Base-by-base conservation (phyloP, 1,140 invertebrate genomes). In the Brachionus sp. region DNA sequence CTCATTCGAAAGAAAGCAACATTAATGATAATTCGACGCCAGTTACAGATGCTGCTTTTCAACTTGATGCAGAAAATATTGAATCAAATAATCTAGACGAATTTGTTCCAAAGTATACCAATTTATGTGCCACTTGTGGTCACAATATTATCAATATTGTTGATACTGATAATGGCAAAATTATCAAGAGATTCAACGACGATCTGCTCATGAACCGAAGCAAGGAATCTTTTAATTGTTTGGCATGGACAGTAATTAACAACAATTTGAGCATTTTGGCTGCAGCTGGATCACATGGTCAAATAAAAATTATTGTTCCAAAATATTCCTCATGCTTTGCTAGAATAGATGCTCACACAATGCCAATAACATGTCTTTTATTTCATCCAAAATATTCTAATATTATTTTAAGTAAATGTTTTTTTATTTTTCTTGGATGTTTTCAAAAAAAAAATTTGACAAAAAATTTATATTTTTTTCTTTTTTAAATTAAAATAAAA, bases 111-210 rank as follows among this genome's bases (percentile, higher is more conserved):
- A 9, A 57, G 10, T 80, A 62, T 25, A 80, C 77, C 3, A 80
- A 66, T n/a, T 7, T 80, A n/a, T 80, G 23, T 35, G 77, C 77
- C 25, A 80, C 77, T 16, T 80, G 77, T 80, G 77, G 77, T 25
- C 16, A 80, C 23, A 80, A 80, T n/a, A 57, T 80, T 10, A 57
- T 80, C 7, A 80, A 80, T 33, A 57, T 80, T 7, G 3, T 80
- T 3, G 77, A 80, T 23, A 19, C 39, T 23, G 77, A 80, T 23
- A 80, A 3, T 80, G 77, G 77, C 12, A 57, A 80, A 80, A 80
- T 80, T 19, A 19, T 80, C 1, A 80, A 80, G 23, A 23, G 77
- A 57, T 80, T 80, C 23, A 80, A 80, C 42, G 77, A 80, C 42
- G 77, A 80, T 66, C 19, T 80, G 25, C 35, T 39, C 2, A 80